Evolutionary conservation across 2,888 invertebrate genomes (phyloP).

Genomic region (Osmoderma eremita): DNA sequence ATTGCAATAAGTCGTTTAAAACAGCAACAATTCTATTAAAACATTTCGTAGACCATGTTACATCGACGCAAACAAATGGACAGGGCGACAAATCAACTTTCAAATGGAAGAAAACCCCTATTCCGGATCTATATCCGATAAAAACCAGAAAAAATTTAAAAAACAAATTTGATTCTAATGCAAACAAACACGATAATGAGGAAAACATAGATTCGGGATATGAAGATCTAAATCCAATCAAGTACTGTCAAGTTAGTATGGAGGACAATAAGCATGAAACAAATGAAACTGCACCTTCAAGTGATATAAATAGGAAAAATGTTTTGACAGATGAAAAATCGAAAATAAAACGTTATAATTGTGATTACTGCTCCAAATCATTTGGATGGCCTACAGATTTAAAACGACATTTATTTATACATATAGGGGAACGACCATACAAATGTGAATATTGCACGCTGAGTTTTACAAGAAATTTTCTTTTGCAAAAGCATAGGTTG

Average conservation of each 20-base stretch:
- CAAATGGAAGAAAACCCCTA: conserved; percentile 41
- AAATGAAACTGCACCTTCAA: neutral
- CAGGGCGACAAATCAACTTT: conserved; percentile 34
- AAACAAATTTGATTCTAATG: conserved; percentile 43
- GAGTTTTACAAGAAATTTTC: conserved; percentile 61
- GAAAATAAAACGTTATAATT: conserved; percentile 51
- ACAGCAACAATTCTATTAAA: conserved; percentile 58
- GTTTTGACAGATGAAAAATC: conserved; percentile 35
- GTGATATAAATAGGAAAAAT: neutral
- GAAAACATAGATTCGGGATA: conserved; percentile 40
- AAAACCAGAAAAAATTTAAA: conserved; percentile 42
- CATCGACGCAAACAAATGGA: conserved; percentile 31
- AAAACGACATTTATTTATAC: conserved; percentile 62
- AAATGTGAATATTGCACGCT: conserved; percentile 59
- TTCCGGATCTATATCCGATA: conserved; percentile 54
- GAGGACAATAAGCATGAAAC: conserved; percentile 45
- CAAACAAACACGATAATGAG: conserved; percentile 41
- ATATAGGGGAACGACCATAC: conserved; percentile 62
- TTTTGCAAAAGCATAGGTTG: conserved; percentile 60
- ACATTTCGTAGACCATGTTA: conserved; percentile 60
- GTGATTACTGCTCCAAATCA: conserved; percentile 58
- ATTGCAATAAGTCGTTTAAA: conserved; percentile 55
- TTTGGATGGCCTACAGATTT: conserved; percentile 64
- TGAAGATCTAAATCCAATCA: conserved; percentile 55
- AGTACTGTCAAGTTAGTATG: conserved; percentile 57